These are phyloP conservation scores for Nomia melanderi DNA, from an alignment of 1,140 invertebrate species.

Conservation along the genomic window DNA sequence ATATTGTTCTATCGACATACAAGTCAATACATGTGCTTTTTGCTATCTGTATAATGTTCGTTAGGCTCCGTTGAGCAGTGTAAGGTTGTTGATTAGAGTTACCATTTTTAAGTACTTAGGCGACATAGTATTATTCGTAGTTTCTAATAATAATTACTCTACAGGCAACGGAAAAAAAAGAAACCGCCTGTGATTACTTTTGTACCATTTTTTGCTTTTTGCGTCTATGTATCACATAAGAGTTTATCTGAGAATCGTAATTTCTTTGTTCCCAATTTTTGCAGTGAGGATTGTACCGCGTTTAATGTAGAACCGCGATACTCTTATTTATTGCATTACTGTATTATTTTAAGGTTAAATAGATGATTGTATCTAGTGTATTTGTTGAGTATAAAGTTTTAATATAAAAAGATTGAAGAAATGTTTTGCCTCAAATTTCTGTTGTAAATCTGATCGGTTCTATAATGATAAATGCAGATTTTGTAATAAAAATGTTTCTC, in stretches of 20 bases:
- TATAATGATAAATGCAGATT: conserved; percentile 1
- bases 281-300: conserved; percentile 13
- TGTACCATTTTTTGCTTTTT: conserved; percentile 25
- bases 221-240: conserved; percentile 8
- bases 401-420: conserved; percentile 43
- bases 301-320: conserved; percentile 31
- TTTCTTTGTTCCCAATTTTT: conserved; percentile 76
- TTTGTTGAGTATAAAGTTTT: conserved; percentile 62
- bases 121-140: conserved; percentile 56
- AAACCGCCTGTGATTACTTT: conserved; percentile 35
- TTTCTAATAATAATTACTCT: conserved; percentile 31
- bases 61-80: conserved; percentile 36
- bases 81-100: conserved; percentile 56
- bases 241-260: conserved; percentile 85
- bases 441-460: conserved; percentile 1
- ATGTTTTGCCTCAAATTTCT: neutral
- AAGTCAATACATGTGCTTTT: conserved; percentile 28
- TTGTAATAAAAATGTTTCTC: neutral
- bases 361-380: conserved; percentile 36
- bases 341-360: conserved; percentile 36
- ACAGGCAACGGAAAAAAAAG: conserved; percentile 1
- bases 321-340: conserved; percentile 51
- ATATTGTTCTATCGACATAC: conserved; percentile 12
- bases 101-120: conserved; percentile 59
- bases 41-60: conserved; percentile 33